Evolutionary conservation across 2,113 vertebrate genomes (phyloP).

Genomic region (Rutilus rutilus): DNA sequence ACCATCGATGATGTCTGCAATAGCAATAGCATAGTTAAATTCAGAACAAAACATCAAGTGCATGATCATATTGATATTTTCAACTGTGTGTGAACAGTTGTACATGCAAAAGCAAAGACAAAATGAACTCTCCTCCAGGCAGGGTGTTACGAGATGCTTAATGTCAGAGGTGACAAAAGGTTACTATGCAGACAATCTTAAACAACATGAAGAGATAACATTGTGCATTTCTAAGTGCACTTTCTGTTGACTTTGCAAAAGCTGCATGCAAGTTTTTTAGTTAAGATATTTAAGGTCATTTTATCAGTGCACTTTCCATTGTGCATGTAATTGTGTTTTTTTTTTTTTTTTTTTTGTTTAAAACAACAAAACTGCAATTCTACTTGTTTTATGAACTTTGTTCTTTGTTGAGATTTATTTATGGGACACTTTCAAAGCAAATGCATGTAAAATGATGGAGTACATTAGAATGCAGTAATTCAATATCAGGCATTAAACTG

Average conservation of each 20-base stretch:
- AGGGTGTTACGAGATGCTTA: neutral
- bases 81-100: slow-evolving; percentile 19
- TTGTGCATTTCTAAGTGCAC: neutral
- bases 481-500: neutral
- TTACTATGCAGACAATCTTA: neutral
- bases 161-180: slow-evolving; percentile 3
- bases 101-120: slow-evolving; percentile 6
- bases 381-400: neutral
- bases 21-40: slow-evolving; percentile 58
- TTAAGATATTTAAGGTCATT: neutral
- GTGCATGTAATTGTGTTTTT: neutral
- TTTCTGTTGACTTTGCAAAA: slow-evolving; percentile 6
- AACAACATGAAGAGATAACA: neutral
- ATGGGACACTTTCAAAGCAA: neutral
- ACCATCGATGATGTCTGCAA: slow-evolving; percentile 64
- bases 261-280: slow-evolving; percentile 1
- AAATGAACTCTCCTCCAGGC: neutral
- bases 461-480: neutral
- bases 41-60: slow-evolving; percentile 46
- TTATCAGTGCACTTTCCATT: neutral
- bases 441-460: neutral
- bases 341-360: neutral
- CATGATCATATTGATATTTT: slow-evolving; percentile 26
- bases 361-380: neutral
- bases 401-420: neutral